These are phyloP conservation scores for Pyrgilauda ruficollis DNA, from an alignment of 2,113 vertebrate species.

Conservation along the genomic window DNA sequence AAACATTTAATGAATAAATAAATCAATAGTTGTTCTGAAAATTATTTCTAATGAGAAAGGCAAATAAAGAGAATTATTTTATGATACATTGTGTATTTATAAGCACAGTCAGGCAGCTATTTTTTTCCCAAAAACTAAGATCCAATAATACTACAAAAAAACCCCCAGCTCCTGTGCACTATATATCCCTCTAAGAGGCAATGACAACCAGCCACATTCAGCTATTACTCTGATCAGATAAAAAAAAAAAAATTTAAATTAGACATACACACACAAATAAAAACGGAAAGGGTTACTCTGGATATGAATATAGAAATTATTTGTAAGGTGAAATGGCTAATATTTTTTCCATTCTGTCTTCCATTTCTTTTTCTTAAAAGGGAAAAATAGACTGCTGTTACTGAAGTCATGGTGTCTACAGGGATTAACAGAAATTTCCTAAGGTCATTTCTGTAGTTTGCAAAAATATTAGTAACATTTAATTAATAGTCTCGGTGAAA, in stretches of 20 bases:
- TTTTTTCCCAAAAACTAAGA: not conserved
- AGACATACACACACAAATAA: not conserved
- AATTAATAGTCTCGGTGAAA: not conserved
- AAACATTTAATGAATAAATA: not conserved
- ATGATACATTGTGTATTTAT: not conserved
- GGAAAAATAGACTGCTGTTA: not conserved
- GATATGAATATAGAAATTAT: not conserved
- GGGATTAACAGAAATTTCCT: slow-evolving; percentile 16
- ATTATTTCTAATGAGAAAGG: not conserved
- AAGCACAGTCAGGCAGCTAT: not conserved
- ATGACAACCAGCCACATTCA: not conserved
- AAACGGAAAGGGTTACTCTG: not conserved
- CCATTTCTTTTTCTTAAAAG: not conserved
- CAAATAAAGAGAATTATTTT: not conserved
- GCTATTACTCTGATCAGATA: not conserved
- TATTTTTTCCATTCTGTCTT: not conserved
- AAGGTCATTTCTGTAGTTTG: not conserved
- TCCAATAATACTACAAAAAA: not conserved
- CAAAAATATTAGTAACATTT: slow-evolving; percentile 6
- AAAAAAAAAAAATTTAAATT: not conserved
- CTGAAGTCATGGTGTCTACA: not conserved
- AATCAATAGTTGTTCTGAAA: not conserved
- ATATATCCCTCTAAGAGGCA: not conserved
- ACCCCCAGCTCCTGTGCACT: not conserved
- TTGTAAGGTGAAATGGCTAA: not conserved